These are phyloP conservation scores for Anarrhichthys ocellatus DNA, from an alignment of 2,113 vertebrate genomes.

Conservation along the genomic window DNA sequence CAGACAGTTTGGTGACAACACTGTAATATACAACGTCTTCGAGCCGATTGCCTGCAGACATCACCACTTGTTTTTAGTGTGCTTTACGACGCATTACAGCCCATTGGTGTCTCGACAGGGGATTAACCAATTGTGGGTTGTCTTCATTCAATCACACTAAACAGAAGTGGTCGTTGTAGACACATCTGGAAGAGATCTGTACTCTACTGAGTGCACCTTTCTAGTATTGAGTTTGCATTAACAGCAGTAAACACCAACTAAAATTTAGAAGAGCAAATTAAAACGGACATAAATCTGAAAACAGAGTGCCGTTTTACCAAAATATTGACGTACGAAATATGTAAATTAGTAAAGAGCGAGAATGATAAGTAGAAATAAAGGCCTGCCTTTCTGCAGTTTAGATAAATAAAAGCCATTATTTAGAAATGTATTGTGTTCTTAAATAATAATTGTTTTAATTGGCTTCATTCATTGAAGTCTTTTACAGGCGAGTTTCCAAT, in stretches of 20 bases:
- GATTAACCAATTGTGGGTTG: too few species aligned
- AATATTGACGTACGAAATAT: background rate
- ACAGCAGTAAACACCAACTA: too few species aligned
- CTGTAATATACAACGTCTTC: too few species aligned
- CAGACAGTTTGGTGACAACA: too few species aligned
- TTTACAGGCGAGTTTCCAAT: conserved; percentile 7
- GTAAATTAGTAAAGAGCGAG: background rate
- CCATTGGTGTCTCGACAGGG: background rate
- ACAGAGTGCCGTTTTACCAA: background rate
- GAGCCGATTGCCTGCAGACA: too few species aligned
- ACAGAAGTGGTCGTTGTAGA: too few species aligned
- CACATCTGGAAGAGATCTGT: too few species aligned
- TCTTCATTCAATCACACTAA: too few species aligned
- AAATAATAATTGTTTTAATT: background rate
- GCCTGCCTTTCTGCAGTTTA: background rate
- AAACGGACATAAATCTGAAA: background rate
- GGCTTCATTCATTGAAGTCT: background rate
- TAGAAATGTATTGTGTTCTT: background rate
- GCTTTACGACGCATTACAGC: background rate
- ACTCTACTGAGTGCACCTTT: too few species aligned
- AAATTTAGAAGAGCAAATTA: too few species aligned
- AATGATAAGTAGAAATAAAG: background rate
- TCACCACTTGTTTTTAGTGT: background rate
- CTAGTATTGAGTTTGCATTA: too few species aligned
- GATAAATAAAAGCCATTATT: background rate